Evolutionary conservation across 2,113 vertebrate species (phyloP).

Genomic region (Apteryx mantelli): DNA sequence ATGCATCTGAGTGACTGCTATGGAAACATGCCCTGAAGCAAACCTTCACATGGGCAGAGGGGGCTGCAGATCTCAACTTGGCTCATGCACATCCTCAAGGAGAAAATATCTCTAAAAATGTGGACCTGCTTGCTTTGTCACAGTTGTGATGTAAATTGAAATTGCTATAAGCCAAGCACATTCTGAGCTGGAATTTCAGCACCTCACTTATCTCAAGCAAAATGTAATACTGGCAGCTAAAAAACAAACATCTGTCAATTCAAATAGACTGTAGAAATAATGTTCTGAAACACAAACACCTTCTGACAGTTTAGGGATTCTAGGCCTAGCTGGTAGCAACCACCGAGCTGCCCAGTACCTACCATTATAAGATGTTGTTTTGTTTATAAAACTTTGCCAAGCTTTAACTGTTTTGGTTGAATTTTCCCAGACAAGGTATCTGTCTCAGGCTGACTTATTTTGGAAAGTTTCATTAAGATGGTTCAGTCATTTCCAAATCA

Average conservation of each 20-base stretch:
- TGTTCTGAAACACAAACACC: slow-evolving; percentile 54
- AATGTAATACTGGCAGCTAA: slow-evolving; percentile 53
- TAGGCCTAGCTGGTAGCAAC: slow-evolving; percentile 13
- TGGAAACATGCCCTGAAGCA: neutral
- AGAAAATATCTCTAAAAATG: neutral
- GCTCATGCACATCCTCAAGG: neutral
- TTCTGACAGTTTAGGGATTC: slow-evolving; percentile 53
- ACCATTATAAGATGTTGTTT: neutral
- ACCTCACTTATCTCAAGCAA: slow-evolving; percentile 57
- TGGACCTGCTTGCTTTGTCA: neutral
- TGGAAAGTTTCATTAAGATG: slow-evolving; percentile 19
- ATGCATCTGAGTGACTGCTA: accelerated
- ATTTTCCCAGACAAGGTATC: slow-evolving; percentile 48
- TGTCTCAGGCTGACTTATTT: slow-evolving; percentile 39
- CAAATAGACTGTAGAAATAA: slow-evolving; percentile 53
- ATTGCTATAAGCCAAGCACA: slow-evolving; percentile 20
- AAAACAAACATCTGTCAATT: slow-evolving; percentile 68
- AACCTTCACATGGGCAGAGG: neutral
- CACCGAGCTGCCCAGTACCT: neutral
- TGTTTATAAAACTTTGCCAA: slow-evolving; percentile 34
- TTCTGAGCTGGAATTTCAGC: slow-evolving; percentile 50
- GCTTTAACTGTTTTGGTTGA: slow-evolving; percentile 20
- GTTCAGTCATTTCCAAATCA: slow-evolving; percentile 3
- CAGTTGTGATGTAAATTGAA: slow-evolving; percentile 7
- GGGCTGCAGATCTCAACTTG: neutral